phyloP scores from a whole-genome alignment of 35 echinoderm and acorn worm genomes.

The Lytechinus pictus region DNA sequence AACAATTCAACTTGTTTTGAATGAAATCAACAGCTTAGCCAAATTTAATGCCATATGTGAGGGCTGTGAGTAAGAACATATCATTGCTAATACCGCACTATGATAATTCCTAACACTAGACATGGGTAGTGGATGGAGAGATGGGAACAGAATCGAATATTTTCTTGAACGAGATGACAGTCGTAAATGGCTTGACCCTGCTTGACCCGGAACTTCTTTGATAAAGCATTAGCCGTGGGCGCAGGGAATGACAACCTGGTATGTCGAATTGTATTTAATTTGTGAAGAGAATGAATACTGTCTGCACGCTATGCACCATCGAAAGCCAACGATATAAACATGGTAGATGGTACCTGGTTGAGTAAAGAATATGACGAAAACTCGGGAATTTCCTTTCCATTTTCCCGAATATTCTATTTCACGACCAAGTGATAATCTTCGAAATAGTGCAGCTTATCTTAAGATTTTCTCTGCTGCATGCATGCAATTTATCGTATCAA shows the following conservation, averaged over 20 bases:
- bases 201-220: neutral
- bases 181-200: neutral
- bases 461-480: no score
- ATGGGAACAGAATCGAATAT: neutral
- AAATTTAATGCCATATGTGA: no score
- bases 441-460: neutral
- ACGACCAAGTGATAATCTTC: neutral
- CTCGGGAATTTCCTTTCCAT: no score
- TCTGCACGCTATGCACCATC: neutral
- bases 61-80: no score
- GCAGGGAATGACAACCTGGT: neutral
- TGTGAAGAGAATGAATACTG: neutral
- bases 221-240: slow-evolving; percentile 16
- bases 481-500: no score
- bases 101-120: no score
- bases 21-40: no score
- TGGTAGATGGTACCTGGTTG: neutral
- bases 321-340: neutral
- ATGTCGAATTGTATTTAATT: neutral
- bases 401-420: neutral
- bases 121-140: neutral
- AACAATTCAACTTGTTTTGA: no score
- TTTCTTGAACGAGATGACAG: neutral
- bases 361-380: neutral
- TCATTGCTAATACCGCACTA: no score